Evolutionary conservation across 1,140 invertebrate genomes (phyloP), one percentile per base, ranked within the genome.

Genomic region (Habropoda laboriosa): DNA sequence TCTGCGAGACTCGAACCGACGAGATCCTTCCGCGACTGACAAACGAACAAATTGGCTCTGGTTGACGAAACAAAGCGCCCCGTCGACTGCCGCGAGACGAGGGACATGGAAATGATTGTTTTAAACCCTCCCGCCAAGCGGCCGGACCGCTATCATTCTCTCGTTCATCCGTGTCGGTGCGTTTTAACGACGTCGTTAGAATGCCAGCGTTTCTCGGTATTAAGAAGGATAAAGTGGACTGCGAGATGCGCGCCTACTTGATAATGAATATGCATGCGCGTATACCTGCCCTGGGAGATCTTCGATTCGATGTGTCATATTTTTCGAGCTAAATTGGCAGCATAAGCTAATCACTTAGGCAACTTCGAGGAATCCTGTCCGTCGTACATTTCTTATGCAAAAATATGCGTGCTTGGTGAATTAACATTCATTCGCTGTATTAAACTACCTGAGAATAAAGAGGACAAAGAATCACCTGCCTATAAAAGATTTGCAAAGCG

Each of bases 31-130:
- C 66, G 83, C 82, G 68, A 71, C 66, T 76, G 73, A 86, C 84
- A 82, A 83, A 86, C 75, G 76, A 82, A 85, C 85, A 86, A 86
- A 86, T 86, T 86, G 85, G 76, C 73, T 86, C 80, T 80, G 85
- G 80, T 86, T 83, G 84, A 86, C 73, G 82, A 86, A 86, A 86
- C 84, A 86, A 86, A 86, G 84, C 83, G 30, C 75, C 77, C 76
- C 72, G 64, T 61, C 67, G 79, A 80, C 78, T 68, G 38, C 58
- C 45, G 51, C 64, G 45, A n/a, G n/a, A 30, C 45, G 45, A 84
- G 60, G 51, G 53, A 57, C 66, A 55, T 49, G 58, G 55, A 68
- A 80, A 78, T 58, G 72, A 75, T 85, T 76, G 78, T 80, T 74
- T 80, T 67, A 80, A 74, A 72, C 61, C 78, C 77, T 45, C 55